Evolutionary conservation across 2,797 vertebrate species (phyloP), one percentile per base, ranked within the genome.

Genomic region (Dipus sagitta): DNA sequence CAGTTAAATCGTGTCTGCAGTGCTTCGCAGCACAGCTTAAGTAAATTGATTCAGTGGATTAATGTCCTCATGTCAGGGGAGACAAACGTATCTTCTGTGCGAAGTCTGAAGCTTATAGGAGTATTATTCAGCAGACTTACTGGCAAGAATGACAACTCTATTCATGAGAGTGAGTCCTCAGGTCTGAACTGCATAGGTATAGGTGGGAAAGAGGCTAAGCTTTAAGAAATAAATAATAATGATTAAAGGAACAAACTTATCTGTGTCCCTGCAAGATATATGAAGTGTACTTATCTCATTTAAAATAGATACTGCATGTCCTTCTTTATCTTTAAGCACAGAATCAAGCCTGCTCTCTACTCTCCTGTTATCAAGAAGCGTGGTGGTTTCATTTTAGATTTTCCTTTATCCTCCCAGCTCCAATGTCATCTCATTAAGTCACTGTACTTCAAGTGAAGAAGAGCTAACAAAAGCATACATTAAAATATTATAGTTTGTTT

Each of bases 11-110:
- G 0, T 77, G 88, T 54, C 84, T 1, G 0, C 47, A 1, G 87
- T 94, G 91, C 95, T 96, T 32, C 88, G 89, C 32, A 67, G 87
- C 60, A 67, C 88, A 96, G 96, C 94, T 97, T 96, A 83, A 97
- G 93, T 65, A 94, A 95, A 70, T 96, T 93, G 97, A 97, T 98
- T 92, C 94, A 83, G 60, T 96, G 96, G 96, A 98, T 98, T 96
- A 96, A 91, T 92, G 84, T 90, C 71, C 75, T 91, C 96, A 87
- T 87, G 92, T 83, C 94, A 96, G 91, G 91, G 79, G 90, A 95
- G 88, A 83, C 93, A 96, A 96, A 97, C 60, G 95, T 96, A 95
- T 93, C 98, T 92, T 94, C 86, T 89, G 20, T 91, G 88, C 80
- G 92, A 92, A 97, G 96, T 88, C 91, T 86, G 94, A 90, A 96